Evolutionary conservation across 2,888 invertebrate species (phyloP), one percentile per base, ranked within the genome.

Genomic region (Sarcophaga variegata): DNA sequence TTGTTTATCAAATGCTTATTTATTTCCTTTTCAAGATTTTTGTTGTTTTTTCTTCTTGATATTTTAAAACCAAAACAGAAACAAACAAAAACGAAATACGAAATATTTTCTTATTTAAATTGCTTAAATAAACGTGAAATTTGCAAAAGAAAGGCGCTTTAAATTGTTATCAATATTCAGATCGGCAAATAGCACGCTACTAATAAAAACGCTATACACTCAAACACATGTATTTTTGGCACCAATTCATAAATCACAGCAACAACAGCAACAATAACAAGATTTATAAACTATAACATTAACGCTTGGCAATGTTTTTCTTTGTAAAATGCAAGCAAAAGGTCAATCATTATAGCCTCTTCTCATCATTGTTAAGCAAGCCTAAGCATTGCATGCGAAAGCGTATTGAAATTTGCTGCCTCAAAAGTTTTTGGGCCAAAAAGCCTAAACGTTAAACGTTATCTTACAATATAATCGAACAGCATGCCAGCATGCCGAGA

Each of bases 341-440:
- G 81, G 81, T 85, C 81, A 81, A 74, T 74, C 45, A 67, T 62
- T 12, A 37, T 49, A 66, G 76, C 62, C 66, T 81, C 14, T 37
- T 8, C 37, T 37, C 37, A 37, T 37, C 37, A 8, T 37, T 4
- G 4, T 8, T 37, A 37, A 37, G 37, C 0, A 37, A 37, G 37
- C 4, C 27, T 27, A 27, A 27, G 27, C 27, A 27, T 27, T 27
- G 27, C 8, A 37, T 37, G 5, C 37, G 37, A 37, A 37, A 37
- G 37, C 37, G 37, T 37, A 37, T 37, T 37, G 2, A 37, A 37
- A 37, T 37, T 37, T 37, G 8, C 37, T 37, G 37, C 37, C 37
- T 37, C 37, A 37, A 37, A 54, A 54, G 3, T 17, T 54, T 54
- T 54, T 54, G 12, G 49, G 54, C 54, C 54, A 54, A 54, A 14